Base-by-base conservation (phyloP, 2,888 invertebrate species). In the Girardia tigrina region DNA sequence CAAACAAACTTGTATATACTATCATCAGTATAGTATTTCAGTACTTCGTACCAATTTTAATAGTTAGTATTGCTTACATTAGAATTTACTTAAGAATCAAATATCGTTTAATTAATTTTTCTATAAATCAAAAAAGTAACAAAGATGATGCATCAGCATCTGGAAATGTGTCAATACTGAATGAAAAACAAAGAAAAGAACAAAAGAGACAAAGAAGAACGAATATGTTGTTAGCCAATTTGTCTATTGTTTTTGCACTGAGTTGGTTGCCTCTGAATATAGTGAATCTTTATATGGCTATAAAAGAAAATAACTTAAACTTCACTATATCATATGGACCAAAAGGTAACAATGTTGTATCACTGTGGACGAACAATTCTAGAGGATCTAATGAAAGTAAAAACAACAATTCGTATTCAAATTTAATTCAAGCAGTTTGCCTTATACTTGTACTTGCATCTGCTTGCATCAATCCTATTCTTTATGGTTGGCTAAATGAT, bases 241-340 rank as follows among this genome's bases (percentile, higher is more conserved):
- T 94, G 78, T 90, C 91, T 4, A 87, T 90, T 0, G 90, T 92
- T 1, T 94, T 92, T 82, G 91, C 90, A 0, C 88, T 92, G 76
- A 91, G 91, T 80, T 94, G 93, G 93, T 84, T 94, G 78, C 94
- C 94, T 0, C 83, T 94, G 77, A 93, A 94, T 82, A 88, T 92
- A 12, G 90, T 90, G 84, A 93, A 93, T 84, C 84, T 91, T 73
- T 88, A 90, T 78, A 89, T 90, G 16, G 90, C 92, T 85, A 87
- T 81, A 74, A 79, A 79, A 42, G 28, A 69, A 77, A n/a, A 36
- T 8, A 56, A 56, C 23, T 56, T 56, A 4, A 56, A 56, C n/a
- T 56, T 56, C 23, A 56, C 56, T 2, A 56, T 56, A 20, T 56
- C 56, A 12, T 20, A 6, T 6, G 56, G 56, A 8, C 20, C n/a